Evolutionary conservation across 2,888 invertebrate species (phyloP).

Genomic region (Lycia hirtaria): DNA sequence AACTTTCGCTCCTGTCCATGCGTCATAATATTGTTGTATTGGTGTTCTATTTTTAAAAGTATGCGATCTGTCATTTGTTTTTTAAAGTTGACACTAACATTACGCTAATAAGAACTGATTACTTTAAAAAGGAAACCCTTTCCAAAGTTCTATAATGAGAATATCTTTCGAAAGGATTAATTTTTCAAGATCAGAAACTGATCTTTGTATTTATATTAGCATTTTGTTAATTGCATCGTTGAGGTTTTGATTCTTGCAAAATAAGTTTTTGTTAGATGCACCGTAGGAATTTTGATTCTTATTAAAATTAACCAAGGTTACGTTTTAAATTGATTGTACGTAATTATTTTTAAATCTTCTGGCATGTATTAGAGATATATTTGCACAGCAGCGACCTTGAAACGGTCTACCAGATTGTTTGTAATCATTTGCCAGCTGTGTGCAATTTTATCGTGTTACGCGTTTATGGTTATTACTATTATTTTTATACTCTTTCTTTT

Average conservation of each 20-base stretch:
- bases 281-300: not conserved
- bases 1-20: constrained; percentile 68
- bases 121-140: no score
- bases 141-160: constrained; percentile 9
- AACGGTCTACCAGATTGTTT: constrained; percentile 48
- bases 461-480: constrained; percentile 6
- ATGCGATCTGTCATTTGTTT: not conserved
- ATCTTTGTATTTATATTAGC: not conserved
- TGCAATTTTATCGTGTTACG: constrained; percentile 33
- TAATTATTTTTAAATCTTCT: constrained; percentile 4
- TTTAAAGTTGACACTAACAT: not conserved
- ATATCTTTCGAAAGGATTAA: not conserved
- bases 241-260: not conserved
- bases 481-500: constrained; percentile 8
- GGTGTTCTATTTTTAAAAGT: constrained; percentile 13
- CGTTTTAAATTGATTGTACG: not conserved
- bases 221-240: not conserved
- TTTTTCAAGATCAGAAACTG: not conserved
- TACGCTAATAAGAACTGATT: not conserved
- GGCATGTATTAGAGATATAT: constrained; percentile 25
- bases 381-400: constrained; percentile 51
- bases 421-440: constrained; percentile 52
- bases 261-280: not conserved
- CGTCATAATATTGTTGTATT: constrained; percentile 33
- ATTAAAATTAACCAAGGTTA: not conserved